A percentile compares a stretch with the other conserved stretches of the same genome.
phyloP scores from a whole-genome alignment of 2,113 vertebrate species.

The Plestiodon gilberti region DNA sequence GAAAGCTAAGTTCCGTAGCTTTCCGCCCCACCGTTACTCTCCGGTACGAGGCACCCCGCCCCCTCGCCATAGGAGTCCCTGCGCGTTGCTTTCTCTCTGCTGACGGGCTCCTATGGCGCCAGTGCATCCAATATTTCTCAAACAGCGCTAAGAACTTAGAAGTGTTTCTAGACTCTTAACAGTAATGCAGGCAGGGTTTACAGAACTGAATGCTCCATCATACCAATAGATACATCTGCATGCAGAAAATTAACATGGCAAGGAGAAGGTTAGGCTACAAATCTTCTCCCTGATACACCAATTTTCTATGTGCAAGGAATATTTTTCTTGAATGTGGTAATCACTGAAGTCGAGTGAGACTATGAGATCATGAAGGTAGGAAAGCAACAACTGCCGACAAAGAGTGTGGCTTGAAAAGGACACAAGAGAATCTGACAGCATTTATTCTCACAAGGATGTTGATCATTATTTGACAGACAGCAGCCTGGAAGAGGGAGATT shows the following conservation, averaged over 20 bases:
- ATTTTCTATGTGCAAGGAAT: neutral
- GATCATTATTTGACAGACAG: neutral
- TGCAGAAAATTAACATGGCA: neutral
- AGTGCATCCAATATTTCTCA: neutral
- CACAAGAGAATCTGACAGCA: neutral
- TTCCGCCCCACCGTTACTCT: no score
- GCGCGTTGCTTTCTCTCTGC: no score
- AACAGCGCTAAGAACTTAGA: neutral
- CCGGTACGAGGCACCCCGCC: no score
- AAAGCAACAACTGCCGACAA: neutral
- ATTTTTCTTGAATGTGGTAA: no score
- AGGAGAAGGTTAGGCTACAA: neutral
- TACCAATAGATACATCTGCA: neutral
- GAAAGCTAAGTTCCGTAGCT: no score
- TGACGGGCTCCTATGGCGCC: no score
- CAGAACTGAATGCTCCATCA: neutral
- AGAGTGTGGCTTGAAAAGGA: no score
- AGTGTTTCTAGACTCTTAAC: neutral
- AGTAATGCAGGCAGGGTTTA: neutral
- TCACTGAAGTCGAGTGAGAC: no score
- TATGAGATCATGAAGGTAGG: no score
- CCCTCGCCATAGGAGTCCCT: no score
- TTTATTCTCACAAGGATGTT: neutral
- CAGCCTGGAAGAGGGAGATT: neutral
- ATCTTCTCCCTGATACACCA: neutral